Conservation (phyloP, 2,797 vertebrate genomes). For the Scolopax bukidnonensis region DNA sequence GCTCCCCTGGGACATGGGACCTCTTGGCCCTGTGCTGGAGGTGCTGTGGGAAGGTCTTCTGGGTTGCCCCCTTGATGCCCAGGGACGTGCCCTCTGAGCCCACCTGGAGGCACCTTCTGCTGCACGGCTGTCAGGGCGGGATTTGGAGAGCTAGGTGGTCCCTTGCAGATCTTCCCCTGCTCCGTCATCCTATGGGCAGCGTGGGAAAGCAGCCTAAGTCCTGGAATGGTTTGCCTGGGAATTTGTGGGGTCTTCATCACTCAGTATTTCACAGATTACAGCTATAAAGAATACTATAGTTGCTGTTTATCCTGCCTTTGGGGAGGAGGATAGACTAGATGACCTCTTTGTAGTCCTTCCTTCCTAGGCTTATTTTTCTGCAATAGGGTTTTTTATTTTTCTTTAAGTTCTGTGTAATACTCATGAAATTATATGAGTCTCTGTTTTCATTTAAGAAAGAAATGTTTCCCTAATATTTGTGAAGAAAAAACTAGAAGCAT, state of each 20-base stretch:
- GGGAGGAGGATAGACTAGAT: background rate
- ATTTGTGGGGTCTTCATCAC: background rate
- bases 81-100: background rate
- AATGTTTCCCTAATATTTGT: slow-evolving; percentile 11
- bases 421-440: background rate
- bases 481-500: background rate
- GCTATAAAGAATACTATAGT: background rate
- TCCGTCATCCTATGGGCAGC: rapidly evolving
- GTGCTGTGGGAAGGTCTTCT: too few relatives aligned
- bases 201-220: background rate
- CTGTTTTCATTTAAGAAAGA: slow-evolving; percentile 36
- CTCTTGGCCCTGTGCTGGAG: rapidly evolving
- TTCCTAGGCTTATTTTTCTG: background rate
- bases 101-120: background rate
- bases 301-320: background rate
- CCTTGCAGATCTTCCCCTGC: background rate
- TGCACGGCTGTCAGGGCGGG: background rate
- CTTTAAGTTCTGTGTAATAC: background rate
- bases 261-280: background rate
- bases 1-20: rapidly evolving
- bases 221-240: background rate
- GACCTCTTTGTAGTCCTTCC: background rate
- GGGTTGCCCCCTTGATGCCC: background rate
- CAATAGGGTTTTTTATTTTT: rapidly evolving
- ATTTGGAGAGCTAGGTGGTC: background rate